A percentile compares a stretch with the other conserved stretches of the same genome.
Evolutionary conservation across 2,888 invertebrate genomes (phyloP).

Genomic region (Noctua fimbriata): DNA sequence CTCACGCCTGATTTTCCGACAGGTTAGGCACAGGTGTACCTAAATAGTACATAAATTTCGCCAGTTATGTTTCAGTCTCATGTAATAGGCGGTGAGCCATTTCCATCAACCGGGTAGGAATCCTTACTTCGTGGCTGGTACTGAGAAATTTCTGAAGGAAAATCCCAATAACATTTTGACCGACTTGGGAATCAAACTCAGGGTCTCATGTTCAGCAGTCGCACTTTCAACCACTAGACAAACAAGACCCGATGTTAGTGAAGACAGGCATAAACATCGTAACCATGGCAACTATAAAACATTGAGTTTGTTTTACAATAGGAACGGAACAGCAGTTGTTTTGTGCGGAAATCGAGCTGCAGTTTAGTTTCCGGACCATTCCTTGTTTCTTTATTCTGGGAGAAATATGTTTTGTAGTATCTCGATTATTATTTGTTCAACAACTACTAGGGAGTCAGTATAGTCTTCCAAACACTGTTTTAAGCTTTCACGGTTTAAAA

Average conservation of each 20-base stretch:
- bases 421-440: conserved; percentile 7
- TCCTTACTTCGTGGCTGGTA: no score
- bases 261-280: not conserved
- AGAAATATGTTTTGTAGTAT: conserved; percentile 12
- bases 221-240: not conserved
- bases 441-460: not conserved
- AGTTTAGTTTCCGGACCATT: conserved; percentile 50
- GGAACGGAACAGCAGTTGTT: conserved; percentile 42
- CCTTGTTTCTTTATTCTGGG: conserved; percentile 17
- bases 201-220: not conserved
- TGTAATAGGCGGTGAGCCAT: no score
- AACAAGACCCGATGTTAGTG: not conserved
- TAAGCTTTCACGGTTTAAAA: no score
- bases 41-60: no score
- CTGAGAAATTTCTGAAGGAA: no score
- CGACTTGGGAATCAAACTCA: no score
- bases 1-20: not conserved
- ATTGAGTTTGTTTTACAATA: conserved; percentile 15
- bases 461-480: no score
- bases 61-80: no score
- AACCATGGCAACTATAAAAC: conserved; percentile 17
- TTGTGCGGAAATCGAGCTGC: conserved; percentile 57
- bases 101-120: no score
- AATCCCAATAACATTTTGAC: not conserved
- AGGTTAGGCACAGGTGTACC: no score